A percentile compares a stretch with the other conserved stretches of the same genome.
Evolutionary conservation across 1,140 invertebrate genomes (phyloP).

Genomic region (Solen grandis): DNA sequence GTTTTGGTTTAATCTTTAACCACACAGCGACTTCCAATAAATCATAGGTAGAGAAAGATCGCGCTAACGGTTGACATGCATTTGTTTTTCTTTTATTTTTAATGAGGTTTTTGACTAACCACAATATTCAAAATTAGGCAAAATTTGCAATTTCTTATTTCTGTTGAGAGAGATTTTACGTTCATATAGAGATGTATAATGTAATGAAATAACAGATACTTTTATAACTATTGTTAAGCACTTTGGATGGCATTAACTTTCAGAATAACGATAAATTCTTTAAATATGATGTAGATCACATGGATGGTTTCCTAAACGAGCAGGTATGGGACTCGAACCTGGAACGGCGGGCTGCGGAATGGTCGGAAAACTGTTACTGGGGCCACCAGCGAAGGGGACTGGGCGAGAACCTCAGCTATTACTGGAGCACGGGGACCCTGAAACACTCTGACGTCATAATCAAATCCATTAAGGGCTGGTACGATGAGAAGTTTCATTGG

Average conservation of each 20-base stretch:
- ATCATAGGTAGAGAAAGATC: too few relatives aligned
- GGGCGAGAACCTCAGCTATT: slow-evolving; percentile 38
- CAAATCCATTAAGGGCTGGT: slow-evolving; percentile 26
- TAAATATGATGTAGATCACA: neutral
- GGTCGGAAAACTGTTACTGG: slow-evolving; percentile 47
- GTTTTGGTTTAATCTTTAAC: too few relatives aligned
- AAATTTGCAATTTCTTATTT: neutral
- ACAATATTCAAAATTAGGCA: too few relatives aligned
- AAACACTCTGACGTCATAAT: slow-evolving; percentile 25
- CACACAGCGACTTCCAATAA: too few relatives aligned
- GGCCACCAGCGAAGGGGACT: slow-evolving; percentile 27
- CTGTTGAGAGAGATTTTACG: neutral
- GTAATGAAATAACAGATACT: neutral
- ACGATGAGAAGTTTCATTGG: slow-evolving; percentile 39
- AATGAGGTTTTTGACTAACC: too few relatives aligned
- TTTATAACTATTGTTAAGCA: neutral
- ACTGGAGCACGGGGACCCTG: slow-evolving; percentile 16
- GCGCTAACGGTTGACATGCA: too few relatives aligned
- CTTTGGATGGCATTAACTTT: neutral
- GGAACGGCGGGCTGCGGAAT: slow-evolving; percentile 13
- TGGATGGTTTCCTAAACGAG: too few relatives aligned
- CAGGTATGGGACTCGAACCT: slow-evolving; percentile 25
- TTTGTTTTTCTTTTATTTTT: too few relatives aligned
- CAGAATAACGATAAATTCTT: neutral
- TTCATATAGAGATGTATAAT: neutral